Percentiles rank a stretch among this genome's conserved stretches.
Evolutionary conservation across 2,113 vertebrate species (phyloP).

Genomic region (Stictonetta naevosa): DNA sequence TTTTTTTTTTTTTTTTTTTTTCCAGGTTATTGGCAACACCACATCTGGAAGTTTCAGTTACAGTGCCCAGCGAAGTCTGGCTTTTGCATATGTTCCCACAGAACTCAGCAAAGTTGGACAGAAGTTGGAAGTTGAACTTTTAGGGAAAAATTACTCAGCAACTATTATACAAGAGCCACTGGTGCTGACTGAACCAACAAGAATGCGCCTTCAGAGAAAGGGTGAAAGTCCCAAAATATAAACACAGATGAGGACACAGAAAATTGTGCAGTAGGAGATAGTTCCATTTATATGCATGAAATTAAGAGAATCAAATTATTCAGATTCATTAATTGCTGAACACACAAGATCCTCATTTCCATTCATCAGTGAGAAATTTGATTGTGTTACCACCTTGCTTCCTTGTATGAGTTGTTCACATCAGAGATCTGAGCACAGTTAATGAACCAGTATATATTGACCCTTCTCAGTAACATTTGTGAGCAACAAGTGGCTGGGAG

Average conservation of each 20-base stretch:
- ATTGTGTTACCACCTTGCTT: neutral
- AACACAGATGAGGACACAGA: neutral
- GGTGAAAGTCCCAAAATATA: constrained; percentile 62
- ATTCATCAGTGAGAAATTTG: neutral
- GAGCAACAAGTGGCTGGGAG: neutral
- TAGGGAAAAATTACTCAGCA: constrained; percentile 88
- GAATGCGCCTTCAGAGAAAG: constrained; percentile 85
- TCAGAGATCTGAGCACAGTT: neutral
- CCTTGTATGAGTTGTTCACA: neutral
- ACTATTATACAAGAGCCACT: constrained; percentile 88
- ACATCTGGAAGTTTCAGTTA: constrained; percentile 96
- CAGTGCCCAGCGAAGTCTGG: constrained; percentile 86
- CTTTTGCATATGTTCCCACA: constrained; percentile 90
- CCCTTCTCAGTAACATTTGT: neutral
- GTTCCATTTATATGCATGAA: neutral
- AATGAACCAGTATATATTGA: neutral
- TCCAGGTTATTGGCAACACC: constrained; percentile 95
- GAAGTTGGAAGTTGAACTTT: constrained; percentile 91
- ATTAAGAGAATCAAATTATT: neutral
- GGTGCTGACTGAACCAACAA: constrained; percentile 88
- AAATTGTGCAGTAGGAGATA: neutral
- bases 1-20: neutral
- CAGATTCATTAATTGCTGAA: neutral
- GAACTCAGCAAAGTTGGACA: constrained; percentile 87
- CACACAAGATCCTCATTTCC: neutral